Conservation (phyloP, 2,113 vertebrate genomes). For the Rostratula benghalensis region DNA sequence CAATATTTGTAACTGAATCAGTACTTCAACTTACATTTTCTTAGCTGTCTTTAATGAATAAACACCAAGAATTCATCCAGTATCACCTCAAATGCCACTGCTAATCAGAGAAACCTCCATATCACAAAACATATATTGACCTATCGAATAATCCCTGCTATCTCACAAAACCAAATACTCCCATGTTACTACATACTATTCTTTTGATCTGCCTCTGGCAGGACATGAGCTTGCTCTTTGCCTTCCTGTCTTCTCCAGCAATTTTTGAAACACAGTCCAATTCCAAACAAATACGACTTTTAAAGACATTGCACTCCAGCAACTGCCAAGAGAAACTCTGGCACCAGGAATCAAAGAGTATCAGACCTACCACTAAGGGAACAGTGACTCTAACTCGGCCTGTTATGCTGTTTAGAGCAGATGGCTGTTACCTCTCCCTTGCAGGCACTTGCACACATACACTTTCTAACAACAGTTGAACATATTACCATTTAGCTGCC, state of each 20-base stretch:
- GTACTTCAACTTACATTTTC: neutral
- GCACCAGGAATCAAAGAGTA: neutral
- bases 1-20: neutral
- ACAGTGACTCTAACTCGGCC: neutral
- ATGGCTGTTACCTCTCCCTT: neutral
- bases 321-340: neutral
- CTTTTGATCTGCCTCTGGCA: neutral
- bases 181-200: neutral
- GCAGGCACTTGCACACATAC: accelerated
- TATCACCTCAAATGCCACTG: neutral
- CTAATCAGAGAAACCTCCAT: neutral
- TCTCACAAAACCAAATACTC: neutral
- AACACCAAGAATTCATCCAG: neutral
- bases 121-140: neutral
- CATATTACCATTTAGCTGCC: accelerated
- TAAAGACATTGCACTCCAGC: neutral
- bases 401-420: neutral
- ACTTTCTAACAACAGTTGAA: neutral
- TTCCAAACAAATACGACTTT: neutral
- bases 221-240: accelerated
- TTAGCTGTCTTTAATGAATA: neutral
- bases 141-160: neutral
- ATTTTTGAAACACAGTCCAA: neutral
- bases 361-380: neutral
- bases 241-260: neutral